Evolutionary conservation across 2,888 invertebrate genomes (phyloP), one percentile per base, ranked within the genome.

Genomic region (Dilophus febrilis): DNA sequence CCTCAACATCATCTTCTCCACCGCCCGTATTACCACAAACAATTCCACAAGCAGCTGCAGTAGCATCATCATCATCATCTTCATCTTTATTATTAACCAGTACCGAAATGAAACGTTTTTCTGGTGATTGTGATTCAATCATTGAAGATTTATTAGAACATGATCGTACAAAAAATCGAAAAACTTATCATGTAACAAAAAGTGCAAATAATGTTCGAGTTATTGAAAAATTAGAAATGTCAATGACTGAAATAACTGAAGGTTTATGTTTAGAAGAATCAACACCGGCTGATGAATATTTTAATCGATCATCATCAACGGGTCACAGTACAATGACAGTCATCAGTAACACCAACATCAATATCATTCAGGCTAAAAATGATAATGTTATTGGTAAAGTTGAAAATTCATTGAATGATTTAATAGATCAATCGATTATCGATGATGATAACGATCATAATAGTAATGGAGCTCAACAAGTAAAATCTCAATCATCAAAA

Each of bases 241-340:
- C 46, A 27, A 43, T 48, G 39, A 43, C 49, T 4, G 45, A 48
- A 17, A 45, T 47, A 12, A 47, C 45, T 12, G 44, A 46, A 35
- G 55, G 49, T 41, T 54, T 61, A 27, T 63, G 61, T 12, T 45
- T 64, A 3, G 74, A 74, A 46, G 61, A 71, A 12, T 69, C 74
- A 40, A 72, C 71, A 1, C 64, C 74, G 0, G 77, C 77, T 1
- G 77, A 77, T 48, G 77, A 78, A 43, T 77, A 74, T 49, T 77
- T 77, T 47, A 68, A 65, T 47, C 62, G 52, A 16, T 53, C 54
- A 13, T 45, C 57, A 34, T 59, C 60, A 2, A 65, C 62, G 43
- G 57, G 59, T 7, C 55, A 58, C 14, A 58, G 71, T 8, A 69
- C 71, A 7, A 67, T 70, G 35, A 69, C 70, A 32, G 8, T 8